Conservation (phyloP, 1,140 invertebrate species). For the Pissodes strobi region DNA sequence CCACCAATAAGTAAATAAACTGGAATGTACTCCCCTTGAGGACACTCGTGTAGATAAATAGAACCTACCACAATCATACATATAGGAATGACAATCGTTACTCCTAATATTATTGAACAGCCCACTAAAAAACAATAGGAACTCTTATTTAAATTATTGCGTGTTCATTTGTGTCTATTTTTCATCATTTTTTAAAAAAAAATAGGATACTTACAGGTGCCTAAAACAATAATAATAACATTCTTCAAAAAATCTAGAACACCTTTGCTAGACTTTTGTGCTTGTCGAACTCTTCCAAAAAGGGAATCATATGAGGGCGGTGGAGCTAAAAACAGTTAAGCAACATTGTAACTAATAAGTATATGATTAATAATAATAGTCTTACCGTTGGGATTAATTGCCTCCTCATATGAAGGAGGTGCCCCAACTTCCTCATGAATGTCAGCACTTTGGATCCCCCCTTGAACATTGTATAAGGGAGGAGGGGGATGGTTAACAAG, state of each 20-base stretch:
- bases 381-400: conserved; percentile 63
- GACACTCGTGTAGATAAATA: conserved; percentile 68
- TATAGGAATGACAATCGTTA: conserved; percentile 67
- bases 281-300: conserved; percentile 68
- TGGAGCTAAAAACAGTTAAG: conserved; percentile 57
- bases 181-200: no score
- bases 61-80: conserved; percentile 70
- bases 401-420: conserved; percentile 63
- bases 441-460: conserved; percentile 36
- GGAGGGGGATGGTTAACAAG: conserved; percentile 39
- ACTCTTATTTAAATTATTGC: not conserved
- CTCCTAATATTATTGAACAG: conserved; percentile 65
- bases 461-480: conserved; percentile 48
- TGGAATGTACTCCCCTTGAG: conserved; percentile 69
- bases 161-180: no score
- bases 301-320: conserved; percentile 72
- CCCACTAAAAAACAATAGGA: conserved; percentile 61
- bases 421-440: conserved; percentile 49
- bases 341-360: no score
- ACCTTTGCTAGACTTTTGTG: conserved; percentile 63
- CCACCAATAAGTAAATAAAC: conserved; percentile 72
- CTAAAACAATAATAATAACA: conserved; percentile 64
- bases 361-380: not conserved
- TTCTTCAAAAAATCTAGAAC: conserved; percentile 68
- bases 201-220: conserved; percentile 62